Evolutionary conservation across 2,797 vertebrate species (phyloP).

Genomic region (Kryptolebias ocellatus): DNA sequence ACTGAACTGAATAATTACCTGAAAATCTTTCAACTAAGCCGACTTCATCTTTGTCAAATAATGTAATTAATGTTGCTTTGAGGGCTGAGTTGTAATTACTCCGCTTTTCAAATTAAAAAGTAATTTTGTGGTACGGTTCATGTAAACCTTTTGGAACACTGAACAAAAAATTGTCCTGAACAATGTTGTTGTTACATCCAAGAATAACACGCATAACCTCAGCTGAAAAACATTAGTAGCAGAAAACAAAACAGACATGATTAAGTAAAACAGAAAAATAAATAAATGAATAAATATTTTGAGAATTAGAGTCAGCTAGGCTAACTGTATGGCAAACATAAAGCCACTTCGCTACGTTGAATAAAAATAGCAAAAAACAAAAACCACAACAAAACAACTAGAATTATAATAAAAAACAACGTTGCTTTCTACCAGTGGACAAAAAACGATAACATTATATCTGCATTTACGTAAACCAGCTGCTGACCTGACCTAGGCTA

Average conservation of each 20-base stretch:
- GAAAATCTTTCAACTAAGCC: conserved; percentile 41
- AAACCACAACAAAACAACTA: too few species aligned
- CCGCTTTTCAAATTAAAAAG: conserved; percentile 37
- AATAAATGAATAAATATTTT: not conserved
- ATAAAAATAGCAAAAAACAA: too few species aligned
- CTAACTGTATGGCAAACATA: not conserved
- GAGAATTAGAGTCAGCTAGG: not conserved
- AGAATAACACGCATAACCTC: not conserved
- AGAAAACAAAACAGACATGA: not conserved
- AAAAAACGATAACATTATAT: too few species aligned
- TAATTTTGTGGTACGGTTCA: conserved; percentile 14
- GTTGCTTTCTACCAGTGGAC: too few species aligned
- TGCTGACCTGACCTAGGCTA: too few species aligned
- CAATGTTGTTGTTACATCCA: not conserved
- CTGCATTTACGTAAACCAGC: too few species aligned
- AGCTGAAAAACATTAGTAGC: not conserved
- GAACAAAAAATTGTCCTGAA: not conserved
- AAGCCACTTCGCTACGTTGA: too few species aligned
- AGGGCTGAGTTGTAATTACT: conserved; percentile 48
- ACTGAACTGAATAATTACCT: conserved; percentile 57
- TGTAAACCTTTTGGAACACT: conserved; percentile 1
- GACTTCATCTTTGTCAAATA: conserved; percentile 60
- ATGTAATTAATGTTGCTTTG: conserved; percentile 53
- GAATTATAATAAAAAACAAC: too few species aligned
- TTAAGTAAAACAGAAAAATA: not conserved